phyloP scores from a whole-genome alignment of 2,888 invertebrate species.

The Nemapogon koenigi region DNA sequence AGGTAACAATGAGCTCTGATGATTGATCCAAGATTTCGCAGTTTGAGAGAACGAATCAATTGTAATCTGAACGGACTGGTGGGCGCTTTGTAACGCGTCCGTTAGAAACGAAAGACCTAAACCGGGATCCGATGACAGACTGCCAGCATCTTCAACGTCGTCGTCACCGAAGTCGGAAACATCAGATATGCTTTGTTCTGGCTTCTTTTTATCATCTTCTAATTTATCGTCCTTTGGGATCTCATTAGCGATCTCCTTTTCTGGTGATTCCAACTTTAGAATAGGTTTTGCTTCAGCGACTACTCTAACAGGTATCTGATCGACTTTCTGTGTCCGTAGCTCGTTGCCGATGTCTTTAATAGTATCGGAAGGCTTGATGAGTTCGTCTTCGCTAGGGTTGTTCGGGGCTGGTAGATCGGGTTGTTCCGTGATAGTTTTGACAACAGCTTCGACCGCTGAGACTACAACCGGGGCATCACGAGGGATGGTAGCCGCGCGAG shows the following conservation, averaged over 20 bases:
- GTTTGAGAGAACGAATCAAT: constrained; percentile 29
- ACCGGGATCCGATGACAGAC: background rate
- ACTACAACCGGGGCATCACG: constrained; percentile 14
- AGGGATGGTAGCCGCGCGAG: constrained; percentile 37
- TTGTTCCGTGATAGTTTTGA: constrained; percentile 23
- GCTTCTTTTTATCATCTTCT: background rate
- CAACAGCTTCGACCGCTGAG: constrained; percentile 19
- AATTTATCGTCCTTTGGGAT: constrained; percentile 13
- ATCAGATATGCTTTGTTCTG: background rate
- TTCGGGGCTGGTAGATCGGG: constrained; percentile 23
- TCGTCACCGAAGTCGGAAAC: constrained; percentile 1
- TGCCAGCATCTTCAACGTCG: constrained; percentile 2
- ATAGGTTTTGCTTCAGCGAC: constrained; percentile 28
- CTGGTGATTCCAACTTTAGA: constrained; percentile 15
- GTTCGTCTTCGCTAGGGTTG: constrained; percentile 26
- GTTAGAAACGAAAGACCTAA: constrained; percentile 18
- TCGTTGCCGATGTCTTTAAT: constrained; percentile 34
- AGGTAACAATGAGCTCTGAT: constrained; percentile 19
- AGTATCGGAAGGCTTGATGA: constrained; percentile 26
- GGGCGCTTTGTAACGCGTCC: constrained; percentile 24
- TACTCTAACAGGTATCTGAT: constrained; percentile 39
- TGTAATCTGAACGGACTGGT: constrained; percentile 25
- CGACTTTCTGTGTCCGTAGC: constrained; percentile 24
- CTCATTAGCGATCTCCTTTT: constrained; percentile 17
- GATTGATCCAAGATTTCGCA: constrained; percentile 32